A percentile compares a stretch with the other conserved stretches of the same genome.
These are phyloP conservation scores for Vicugna pacos DNA, from an alignment of 2,113 vertebrate genomes.

Conservation along the genomic window DNA sequence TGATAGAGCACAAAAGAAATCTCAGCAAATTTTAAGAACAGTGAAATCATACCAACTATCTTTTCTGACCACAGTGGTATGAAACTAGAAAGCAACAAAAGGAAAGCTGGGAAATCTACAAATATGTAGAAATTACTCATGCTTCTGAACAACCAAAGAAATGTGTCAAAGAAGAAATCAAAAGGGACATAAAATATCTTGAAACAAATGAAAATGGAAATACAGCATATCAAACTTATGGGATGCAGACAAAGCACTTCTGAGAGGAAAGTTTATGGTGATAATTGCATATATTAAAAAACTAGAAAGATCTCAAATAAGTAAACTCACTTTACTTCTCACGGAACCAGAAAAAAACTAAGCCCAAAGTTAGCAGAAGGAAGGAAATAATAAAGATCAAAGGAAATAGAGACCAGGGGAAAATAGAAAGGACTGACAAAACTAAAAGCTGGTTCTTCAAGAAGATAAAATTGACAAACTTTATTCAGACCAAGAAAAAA, in stretches of 20 bases:
- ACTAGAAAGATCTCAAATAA: background rate
- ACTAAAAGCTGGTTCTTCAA: background rate
- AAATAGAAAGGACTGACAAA: background rate
- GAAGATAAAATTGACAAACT: background rate
- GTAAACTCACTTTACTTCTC: background rate
- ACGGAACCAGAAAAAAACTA: background rate
- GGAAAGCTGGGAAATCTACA: background rate
- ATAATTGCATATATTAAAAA: background rate
- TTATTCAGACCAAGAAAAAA: background rate
- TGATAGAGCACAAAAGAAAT: no score
- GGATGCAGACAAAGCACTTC: no score
- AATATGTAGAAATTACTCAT: background rate
- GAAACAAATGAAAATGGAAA: background rate
- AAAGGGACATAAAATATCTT: background rate
- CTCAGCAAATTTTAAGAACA: background rate
- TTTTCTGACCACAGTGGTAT: background rate
- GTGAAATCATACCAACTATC: background rate
- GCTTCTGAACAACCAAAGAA: background rate
- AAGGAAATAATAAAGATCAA: background rate
- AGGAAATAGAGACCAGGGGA: background rate
- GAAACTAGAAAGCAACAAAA: background rate
- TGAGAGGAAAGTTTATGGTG: no score
- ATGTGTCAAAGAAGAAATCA: background rate
- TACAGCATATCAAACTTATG: no score
- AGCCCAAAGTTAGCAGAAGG: background rate